A percentile compares a stretch with the other conserved stretches of the same genome.
Evolutionary conservation across 2,113 vertebrate genomes (phyloP).

Genomic region (Sinocyclocheilus maitianheensis): DNA sequence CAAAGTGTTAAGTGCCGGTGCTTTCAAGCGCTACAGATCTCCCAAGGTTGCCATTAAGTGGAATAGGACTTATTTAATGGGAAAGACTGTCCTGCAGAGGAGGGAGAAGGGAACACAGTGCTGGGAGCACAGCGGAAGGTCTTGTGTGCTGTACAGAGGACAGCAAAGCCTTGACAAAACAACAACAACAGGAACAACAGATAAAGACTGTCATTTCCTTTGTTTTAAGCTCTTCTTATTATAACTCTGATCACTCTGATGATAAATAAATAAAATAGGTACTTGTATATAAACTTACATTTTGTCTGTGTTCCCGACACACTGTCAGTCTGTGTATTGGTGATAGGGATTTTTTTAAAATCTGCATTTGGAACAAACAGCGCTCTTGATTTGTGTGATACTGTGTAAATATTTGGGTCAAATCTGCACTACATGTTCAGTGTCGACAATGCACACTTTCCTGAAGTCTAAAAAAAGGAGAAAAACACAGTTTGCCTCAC

Average conservation of each 20-base stretch:
- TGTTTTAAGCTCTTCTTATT: background rate
- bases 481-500: background rate
- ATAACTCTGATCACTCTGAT: background rate
- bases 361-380: background rate
- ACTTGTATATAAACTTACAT: too few species aligned
- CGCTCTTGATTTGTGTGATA: background rate
- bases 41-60: slow-evolving; percentile 76
- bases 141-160: slow-evolving; percentile 39
- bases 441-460: slow-evolving; percentile 5
- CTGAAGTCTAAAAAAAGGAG: background rate
- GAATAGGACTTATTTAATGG: slow-evolving; percentile 73
- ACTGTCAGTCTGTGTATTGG: background rate
- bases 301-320: too few species aligned
- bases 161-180: slow-evolving; percentile 37
- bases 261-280: background rate
- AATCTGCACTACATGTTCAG: background rate
- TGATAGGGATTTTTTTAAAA: background rate
- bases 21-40: slow-evolving; percentile 63
- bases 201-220: slow-evolving; percentile 28
- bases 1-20: slow-evolving; percentile 76
- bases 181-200: background rate
- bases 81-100: slow-evolving; percentile 60
- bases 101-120: slow-evolving; percentile 23
- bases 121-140: slow-evolving; percentile 44
- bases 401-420: background rate